Evolutionary conservation across 2,888 invertebrate genomes (phyloP), one percentile per base, ranked within the genome.

Genomic region (Ochlodes sylvanus): DNA sequence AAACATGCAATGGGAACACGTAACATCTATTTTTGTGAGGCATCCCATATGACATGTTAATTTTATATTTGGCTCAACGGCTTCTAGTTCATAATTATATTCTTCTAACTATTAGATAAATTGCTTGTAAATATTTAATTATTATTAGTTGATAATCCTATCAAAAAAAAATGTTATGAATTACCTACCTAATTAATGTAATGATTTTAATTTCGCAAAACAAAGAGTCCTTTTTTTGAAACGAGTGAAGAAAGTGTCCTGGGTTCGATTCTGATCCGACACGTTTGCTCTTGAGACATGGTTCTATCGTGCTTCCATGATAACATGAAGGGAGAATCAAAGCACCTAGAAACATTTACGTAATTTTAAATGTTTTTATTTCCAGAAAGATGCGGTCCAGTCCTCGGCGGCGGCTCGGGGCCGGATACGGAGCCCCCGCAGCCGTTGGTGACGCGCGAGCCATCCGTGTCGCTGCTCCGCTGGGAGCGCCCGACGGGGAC

Each of bases 321-420:
- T 5, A 27, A 27, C 5, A 2, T 27, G 27, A 27, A 27, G 27
- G 27, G 27, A 27, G 27, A 27, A n/a, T n/a, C n/a, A n/a, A 27
- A 27, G 27, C 27, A 4, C 27, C 27, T 27, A 27, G 3, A 27
- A 27, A 27, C 27, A 5, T 27, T 27, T 27, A 27, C 5, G 2
- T 27, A 27, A 27, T 27, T 5, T 27, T 27, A 27, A 27, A 4
- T 27, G 6, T 55, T 38, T 1, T 27, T 50, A 9, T 41, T 93
- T 94, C 70, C 94, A 96, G 96, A 96, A 90, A 88, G 96, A 94
- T 96, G 96, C 91, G 96, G 96, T 81, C 96, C 96, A 79, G 94
- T 95, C 84, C 93, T 95, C 79, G 94, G 95, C 79, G 94, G 94
- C 74, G 94, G 94, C 69, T 89, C 93, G 73, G 94, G 94, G 9